Percentiles rank a stretch among this genome's conserved stretches.
Conservation (phyloP, 53 echinoderm and acorn worm genomes). For the Antedon mediterranea region DNA sequence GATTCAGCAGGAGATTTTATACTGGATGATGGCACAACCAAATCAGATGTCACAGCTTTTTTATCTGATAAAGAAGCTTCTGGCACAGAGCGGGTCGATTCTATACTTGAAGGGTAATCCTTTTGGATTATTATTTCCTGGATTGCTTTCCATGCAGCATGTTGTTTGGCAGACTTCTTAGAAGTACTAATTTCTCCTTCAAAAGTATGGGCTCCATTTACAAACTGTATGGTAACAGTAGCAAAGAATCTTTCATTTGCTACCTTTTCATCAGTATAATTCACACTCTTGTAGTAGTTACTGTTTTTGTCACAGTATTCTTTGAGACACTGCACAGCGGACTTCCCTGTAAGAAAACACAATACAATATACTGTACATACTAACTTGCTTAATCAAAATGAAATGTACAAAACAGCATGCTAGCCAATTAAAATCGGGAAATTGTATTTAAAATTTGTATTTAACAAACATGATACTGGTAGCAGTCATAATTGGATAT, state of each 20-base stretch:
- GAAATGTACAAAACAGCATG: no score
- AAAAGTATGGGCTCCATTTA: background rate
- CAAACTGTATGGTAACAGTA: background rate
- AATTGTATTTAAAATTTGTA: no score
- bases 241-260: background rate
- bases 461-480: no score
- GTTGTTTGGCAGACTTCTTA: background rate
- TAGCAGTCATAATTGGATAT: no score
- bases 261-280: background rate
- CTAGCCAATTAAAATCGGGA: no score
- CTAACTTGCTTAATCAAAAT: no score
- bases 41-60: background rate
- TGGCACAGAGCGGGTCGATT: background rate
- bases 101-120: background rate
- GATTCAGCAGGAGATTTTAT: no score
- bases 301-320: background rate
- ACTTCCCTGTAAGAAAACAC: background rate
- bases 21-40: background rate
- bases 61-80: background rate
- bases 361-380: background rate
- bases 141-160: background rate
- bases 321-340: background rate
- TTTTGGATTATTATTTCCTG: background rate
- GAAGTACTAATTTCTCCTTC: background rate
- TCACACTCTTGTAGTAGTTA: background rate